Percentiles rank a stretch among this genome's conserved stretches.
Conservation (phyloP, 1,140 invertebrate species). For the Zaprionus camerounensis region DNA sequence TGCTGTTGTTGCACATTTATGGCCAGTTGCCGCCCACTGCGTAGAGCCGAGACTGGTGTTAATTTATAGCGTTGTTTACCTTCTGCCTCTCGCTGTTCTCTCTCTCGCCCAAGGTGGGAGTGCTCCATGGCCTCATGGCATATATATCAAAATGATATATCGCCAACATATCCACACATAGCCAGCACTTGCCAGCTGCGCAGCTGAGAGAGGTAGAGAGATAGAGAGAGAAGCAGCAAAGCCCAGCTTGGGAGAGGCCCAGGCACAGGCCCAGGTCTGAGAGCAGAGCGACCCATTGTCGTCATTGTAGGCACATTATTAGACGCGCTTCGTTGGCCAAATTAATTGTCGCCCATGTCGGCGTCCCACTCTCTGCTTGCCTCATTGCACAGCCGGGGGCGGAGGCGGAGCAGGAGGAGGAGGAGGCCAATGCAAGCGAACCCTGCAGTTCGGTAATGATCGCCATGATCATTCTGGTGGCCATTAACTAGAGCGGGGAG, state of each 20-base stretch:
- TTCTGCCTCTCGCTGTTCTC: neutral
- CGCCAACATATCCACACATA: slow-evolving; percentile 48
- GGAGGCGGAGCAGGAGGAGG: slow-evolving; percentile 12
- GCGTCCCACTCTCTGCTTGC: slow-evolving; percentile 54
- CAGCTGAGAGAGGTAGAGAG: neutral
- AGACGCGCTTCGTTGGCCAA: slow-evolving; percentile 76
- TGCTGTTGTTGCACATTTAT: slow-evolving; percentile 47
- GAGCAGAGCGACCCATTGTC: slow-evolving; percentile 56
- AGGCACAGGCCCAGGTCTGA: slow-evolving; percentile 9
- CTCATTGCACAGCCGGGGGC: slow-evolving; percentile 63
- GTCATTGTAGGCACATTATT: slow-evolving; percentile 80
- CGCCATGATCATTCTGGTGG: slow-evolving; percentile 58
- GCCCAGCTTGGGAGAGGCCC: slow-evolving; percentile 29
- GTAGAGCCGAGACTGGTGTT: slow-evolving; percentile 46
- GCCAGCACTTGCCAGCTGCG: slow-evolving; percentile 64
- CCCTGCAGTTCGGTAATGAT: slow-evolving; percentile 17
- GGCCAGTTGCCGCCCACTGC: slow-evolving; percentile 65
- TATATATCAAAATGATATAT: slow-evolving; percentile 73
- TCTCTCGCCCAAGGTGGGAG: slow-evolving; percentile 18
- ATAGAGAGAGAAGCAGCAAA: slow-evolving; percentile 19
- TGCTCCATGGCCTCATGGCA: slow-evolving; percentile 43
- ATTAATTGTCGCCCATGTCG: slow-evolving; percentile 70
- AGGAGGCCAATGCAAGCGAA: slow-evolving; percentile 47
- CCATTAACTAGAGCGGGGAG: slow-evolving; percentile 57
- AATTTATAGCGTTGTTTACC: slow-evolving; percentile 62